Percentiles rank a stretch among this genome's conserved stretches.
phyloP scores from a whole-genome alignment of 2,113 vertebrate species.

The Microcebus jonahi region DNA sequence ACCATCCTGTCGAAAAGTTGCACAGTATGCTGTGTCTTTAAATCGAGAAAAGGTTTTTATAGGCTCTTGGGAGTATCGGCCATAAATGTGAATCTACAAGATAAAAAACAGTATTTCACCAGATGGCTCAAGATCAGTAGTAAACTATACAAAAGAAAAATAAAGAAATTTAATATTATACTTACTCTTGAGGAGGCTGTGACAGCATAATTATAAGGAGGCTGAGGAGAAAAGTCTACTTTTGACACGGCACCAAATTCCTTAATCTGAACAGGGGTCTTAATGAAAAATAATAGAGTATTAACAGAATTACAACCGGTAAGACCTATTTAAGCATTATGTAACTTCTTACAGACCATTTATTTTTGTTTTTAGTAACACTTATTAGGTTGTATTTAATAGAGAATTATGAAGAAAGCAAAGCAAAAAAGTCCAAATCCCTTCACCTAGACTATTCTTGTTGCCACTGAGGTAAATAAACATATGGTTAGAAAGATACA shows the following conservation, averaged over 20 bases:
- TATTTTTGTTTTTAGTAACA: not conserved
- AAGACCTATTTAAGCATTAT: not conserved
- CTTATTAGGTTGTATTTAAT: not conserved
- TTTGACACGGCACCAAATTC: conserved; percentile 95
- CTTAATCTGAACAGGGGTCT: conserved; percentile 97
- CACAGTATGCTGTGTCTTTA: conserved; percentile 93
- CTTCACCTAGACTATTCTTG: not conserved
- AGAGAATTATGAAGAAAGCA: not conserved
- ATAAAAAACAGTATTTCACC: conserved; percentile 31
- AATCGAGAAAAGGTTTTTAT: conserved; percentile 94
- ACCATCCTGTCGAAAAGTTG: conserved; percentile 93
- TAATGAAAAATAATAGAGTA: not conserved
- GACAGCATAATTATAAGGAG: conserved; percentile 94
- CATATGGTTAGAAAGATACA: not conserved
- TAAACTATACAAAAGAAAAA: not conserved
- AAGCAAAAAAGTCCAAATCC: not conserved
- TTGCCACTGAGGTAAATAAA: not conserved
- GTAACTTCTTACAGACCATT: not conserved
- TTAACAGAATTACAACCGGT: conserved; percentile 9
- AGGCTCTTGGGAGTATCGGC: conserved; percentile 94
- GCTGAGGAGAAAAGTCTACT: conserved; percentile 92
- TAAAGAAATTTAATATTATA: not conserved
- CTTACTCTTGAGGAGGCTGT: conserved; percentile 96
- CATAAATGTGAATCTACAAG: conserved; percentile 94
- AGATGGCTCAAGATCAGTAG: accelerated